Evolutionary conservation across 1,140 invertebrate species (phyloP).

Genomic region (Agraylea sexmaculata): DNA sequence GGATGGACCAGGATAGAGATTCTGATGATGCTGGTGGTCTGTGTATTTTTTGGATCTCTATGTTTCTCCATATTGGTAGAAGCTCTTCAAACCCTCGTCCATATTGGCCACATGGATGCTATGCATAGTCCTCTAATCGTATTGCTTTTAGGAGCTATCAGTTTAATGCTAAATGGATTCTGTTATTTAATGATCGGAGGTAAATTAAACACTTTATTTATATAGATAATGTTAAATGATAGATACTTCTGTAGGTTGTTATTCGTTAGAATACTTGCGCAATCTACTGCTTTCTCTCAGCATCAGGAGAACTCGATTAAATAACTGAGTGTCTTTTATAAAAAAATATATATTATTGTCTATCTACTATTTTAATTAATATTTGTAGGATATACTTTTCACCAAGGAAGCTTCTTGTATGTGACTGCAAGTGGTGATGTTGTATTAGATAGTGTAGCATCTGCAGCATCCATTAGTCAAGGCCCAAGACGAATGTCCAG

Average conservation of each 20-base stretch:
- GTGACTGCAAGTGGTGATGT: slow-evolving; percentile 53
- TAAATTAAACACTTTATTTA: slow-evolving; percentile 12
- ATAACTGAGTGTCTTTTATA: no score
- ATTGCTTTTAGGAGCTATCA: slow-evolving; percentile 49
- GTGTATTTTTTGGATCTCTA: slow-evolving; percentile 70
- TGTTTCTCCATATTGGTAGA: slow-evolving; percentile 74
- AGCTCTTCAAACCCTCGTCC: slow-evolving; percentile 64
- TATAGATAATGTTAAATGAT: slow-evolving; percentile 4
- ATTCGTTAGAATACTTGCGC: background rate
- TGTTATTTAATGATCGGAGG: slow-evolving; percentile 66
- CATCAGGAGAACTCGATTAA: no score
- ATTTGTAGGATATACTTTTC: slow-evolving; percentile 51
- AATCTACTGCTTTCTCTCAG: no score
- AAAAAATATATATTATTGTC: slow-evolving; percentile 1
- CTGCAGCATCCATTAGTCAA: slow-evolving; percentile 32
- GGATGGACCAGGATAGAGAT: slow-evolving; percentile 85
- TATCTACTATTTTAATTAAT: no score
- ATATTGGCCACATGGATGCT: slow-evolving; percentile 49
- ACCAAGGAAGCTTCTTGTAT: slow-evolving; percentile 61
- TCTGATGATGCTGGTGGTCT: slow-evolving; percentile 67
- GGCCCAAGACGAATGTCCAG: slow-evolving; percentile 38
- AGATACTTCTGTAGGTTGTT: no score
- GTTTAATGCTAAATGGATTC: slow-evolving; percentile 55
- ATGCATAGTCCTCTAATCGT: slow-evolving; percentile 28
- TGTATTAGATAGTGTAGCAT: slow-evolving; percentile 44